Evolutionary conservation across 2,797 vertebrate genomes (phyloP).

Genomic region (Enteromius paludinosus): DNA sequence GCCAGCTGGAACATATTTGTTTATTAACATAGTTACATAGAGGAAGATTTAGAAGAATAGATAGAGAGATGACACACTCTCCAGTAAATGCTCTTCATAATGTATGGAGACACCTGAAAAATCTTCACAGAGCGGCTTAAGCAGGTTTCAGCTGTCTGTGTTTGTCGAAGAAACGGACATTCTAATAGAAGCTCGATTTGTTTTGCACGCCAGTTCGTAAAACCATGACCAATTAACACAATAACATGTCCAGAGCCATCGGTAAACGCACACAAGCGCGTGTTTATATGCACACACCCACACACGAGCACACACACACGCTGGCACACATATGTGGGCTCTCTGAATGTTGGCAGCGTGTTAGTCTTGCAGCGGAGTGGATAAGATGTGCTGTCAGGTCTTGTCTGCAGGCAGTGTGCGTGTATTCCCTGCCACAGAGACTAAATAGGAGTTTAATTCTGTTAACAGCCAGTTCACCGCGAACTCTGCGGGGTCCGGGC

Average conservation of each 20-base stretch:
- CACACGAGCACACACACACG: slow-evolving; percentile 42
- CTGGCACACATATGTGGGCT: slow-evolving; percentile 53
- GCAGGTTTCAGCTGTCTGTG: slow-evolving; percentile 12
- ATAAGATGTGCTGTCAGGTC: slow-evolving; percentile 55
- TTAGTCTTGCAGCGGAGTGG: slow-evolving; percentile 22
- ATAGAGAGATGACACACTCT: not conserved
- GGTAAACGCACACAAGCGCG: slow-evolving; percentile 25
- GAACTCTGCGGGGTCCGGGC: slow-evolving; percentile 66
- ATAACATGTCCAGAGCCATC: slow-evolving; percentile 35
- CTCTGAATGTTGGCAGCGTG: slow-evolving; percentile 33
- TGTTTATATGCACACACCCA: slow-evolving; percentile 43
- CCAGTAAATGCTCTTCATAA: not conserved
- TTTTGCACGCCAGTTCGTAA: slow-evolving; percentile 3
- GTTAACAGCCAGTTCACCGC: slow-evolving; percentile 66
- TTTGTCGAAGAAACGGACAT: slow-evolving; percentile 10
- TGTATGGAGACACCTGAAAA: not conserved
- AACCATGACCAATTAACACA: slow-evolving; percentile 39
- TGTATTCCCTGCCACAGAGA: slow-evolving; percentile 39
- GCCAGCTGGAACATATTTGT: not conserved
- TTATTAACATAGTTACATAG: not conserved
- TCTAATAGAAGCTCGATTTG: not conserved
- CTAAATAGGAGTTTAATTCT: slow-evolving; percentile 73
- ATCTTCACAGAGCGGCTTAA: not conserved
- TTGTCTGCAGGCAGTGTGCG: slow-evolving; percentile 50
- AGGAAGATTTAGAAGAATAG: not conserved